Base-by-base conservation (phyloP, 2,888 invertebrate genomes). In the Azorinus chamasolen region DNA sequence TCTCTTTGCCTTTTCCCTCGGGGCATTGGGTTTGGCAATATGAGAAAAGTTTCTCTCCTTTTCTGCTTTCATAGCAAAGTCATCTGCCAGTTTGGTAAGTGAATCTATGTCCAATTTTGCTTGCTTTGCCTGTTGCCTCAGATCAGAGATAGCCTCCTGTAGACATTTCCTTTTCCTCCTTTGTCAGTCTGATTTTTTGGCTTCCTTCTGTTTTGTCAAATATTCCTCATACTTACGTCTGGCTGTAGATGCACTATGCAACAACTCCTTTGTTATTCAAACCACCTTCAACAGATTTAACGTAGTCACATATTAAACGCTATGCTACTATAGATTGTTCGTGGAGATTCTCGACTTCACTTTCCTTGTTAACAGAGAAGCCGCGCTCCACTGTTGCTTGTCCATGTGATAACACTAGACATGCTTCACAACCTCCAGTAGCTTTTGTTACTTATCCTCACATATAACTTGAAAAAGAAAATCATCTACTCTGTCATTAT, bases 311-410 rank as follows among this genome's bases (percentile, higher is more conserved):
- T 58, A 58, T 58, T 16, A 58, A 25, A 12, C 58, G 22, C 27
- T 41, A 45, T 18, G 45, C 58, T 25, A 58, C 22, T 25, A 58
- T 16, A 18, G 12, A 25, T 45, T 45, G 41, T 24, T 58, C 45
- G 6, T 45, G 46, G 20, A 58, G 27, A 58, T 58, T 45, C 1
- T 45, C 58, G 16, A 14, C 20, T 58, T 58, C 58, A 41, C 24
- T 48, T 48, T 59, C 59, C 25, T 59, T 58, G 25, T 58, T 58
- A n/a, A 58, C 45, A 10, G 45, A 58, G 25, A 58, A 58, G 4
- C 58, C 37, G 6, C 43, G 39, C 25, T 58, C 58, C 10, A 58
- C 58, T n/a, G 45, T 24, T 45, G 58, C 58, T 22, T 58, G 58
- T 41, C 58, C 58, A 58, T 58, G 58, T 24, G 58, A 58, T 24